These are phyloP conservation scores for Pollimyrus isidori DNA, from an alignment of 2,113 vertebrate species.

Conservation along the genomic window DNA sequence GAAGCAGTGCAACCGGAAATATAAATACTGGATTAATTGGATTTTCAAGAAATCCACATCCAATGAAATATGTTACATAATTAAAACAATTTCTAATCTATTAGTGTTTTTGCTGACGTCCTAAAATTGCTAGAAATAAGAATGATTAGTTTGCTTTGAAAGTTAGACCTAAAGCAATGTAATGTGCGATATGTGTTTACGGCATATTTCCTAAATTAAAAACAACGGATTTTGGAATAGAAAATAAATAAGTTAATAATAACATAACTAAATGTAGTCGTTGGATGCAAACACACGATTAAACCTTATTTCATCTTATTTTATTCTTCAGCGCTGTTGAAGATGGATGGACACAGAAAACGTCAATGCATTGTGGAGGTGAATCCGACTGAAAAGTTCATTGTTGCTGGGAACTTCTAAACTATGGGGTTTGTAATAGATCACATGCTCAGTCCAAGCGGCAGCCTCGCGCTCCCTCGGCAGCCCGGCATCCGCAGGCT, in stretches of 20 bases:
- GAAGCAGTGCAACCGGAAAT: not conserved
- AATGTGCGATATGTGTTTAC: not conserved
- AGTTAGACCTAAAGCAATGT: not conserved
- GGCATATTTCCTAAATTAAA: not conserved
- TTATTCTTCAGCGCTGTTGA: not conserved
- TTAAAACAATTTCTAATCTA: not conserved
- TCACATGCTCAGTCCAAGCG: constrained; percentile 52
- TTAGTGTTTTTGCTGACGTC: not conserved
- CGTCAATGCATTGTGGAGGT: constrained; percentile 37
- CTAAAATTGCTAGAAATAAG: not conserved
- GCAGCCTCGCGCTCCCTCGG: constrained; percentile 19
- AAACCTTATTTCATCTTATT: not conserved
- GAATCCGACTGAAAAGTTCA: constrained; percentile 49
- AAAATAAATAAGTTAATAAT: not conserved
- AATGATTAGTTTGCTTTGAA: not conserved
- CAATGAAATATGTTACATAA: not conserved
- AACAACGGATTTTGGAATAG: not conserved
- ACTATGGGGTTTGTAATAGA: constrained; percentile 56
- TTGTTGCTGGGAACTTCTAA: constrained; percentile 57
- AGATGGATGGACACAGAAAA: constrained; percentile 1
- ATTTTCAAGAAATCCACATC: not conserved
- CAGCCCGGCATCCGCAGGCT: not conserved
- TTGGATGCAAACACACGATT: not conserved
- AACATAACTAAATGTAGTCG: not conserved
- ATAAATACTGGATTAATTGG: not conserved